Evolutionary conservation across 2,888 invertebrate genomes (phyloP), one percentile per base, ranked within the genome.

Genomic region (Dysmachus trigonus): DNA sequence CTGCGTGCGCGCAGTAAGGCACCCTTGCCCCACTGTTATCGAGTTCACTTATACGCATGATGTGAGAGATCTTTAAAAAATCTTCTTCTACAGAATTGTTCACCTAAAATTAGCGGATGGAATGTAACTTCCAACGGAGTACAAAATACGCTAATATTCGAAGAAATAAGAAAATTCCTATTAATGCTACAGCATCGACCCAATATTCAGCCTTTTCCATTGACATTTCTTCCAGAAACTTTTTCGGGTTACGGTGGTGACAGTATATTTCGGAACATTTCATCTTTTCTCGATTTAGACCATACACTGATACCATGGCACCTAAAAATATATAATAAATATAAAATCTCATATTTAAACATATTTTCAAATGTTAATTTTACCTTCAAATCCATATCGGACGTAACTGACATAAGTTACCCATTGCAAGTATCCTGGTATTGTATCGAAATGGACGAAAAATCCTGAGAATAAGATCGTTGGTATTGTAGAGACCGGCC

Each of bases 401-500:
- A 98, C 95, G 92, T 98, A 98, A 89, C 98, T 98, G 35, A 97
- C 93, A 91, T 98, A 98, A 1, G 98, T 96, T 27, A 98, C 93
- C 96, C 98, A 98, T 89, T 95, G 95, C 82, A 98, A 93, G 91
- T 98, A 98, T 85, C 94, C 94, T 2, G 98, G 98, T 90, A 98
- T 97, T 62, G 97, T 97, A 91, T 96, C 95, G 91, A 98, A 96
- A 91, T 97, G 97, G 77, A 98, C 97, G 92, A 98, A 98, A 94
- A 98, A 98, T 7, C 98, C 98, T 41, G 97, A 97, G 93, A 98
- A 98, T 38, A 98, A 94, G 76, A 98, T 95, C 86, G 98, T 95
- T 13, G 98, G 98, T 88, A 98, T 98, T 84, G 96, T 96, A 87
- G 97, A 96, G 51, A 98, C 97, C 35, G 98, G 98, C 4, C 98